Percentiles rank a stretch among this genome's conserved stretches.
Evolutionary conservation across 2,113 vertebrate genomes (phyloP).

Genomic region (Dryoscopus gambensis): DNA sequence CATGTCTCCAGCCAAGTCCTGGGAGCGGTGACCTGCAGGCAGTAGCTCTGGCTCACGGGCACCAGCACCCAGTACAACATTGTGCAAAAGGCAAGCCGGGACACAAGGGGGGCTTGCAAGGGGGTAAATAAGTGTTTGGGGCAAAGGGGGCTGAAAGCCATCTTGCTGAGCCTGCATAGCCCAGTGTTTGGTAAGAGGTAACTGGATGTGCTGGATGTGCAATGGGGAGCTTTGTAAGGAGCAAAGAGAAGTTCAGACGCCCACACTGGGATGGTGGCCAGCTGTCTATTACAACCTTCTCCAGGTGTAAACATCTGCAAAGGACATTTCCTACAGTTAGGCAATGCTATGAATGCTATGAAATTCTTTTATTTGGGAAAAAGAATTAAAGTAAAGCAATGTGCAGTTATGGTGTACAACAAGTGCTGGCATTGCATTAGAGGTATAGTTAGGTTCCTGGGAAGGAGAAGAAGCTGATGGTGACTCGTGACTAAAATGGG

Average conservation of each 20-base stretch:
- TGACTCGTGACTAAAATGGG: neutral
- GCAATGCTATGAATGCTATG: neutral
- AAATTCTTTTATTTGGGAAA: neutral
- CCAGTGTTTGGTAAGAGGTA: neutral
- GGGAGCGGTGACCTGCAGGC: neutral
- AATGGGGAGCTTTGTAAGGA: neutral
- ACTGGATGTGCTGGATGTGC: neutral
- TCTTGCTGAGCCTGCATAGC: neutral
- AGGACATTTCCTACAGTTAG: neutral
- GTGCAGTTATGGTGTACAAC: neutral
- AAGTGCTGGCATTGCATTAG: neutral
- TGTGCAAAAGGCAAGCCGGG: neutral
- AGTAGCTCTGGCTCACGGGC: neutral
- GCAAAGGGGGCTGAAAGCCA: neutral
- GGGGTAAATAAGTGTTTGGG: neutral
- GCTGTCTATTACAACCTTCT: neutral
- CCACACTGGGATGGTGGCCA: rapidly evolving
- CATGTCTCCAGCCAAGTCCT: neutral
- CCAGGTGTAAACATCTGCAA: neutral
- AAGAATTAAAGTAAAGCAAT: neutral
- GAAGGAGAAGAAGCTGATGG: neutral
- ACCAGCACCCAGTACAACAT: neutral
- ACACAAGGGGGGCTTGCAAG: rapidly evolving
- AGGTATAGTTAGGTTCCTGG: neutral
- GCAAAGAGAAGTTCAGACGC: neutral